phyloP scores from a whole-genome alignment of 2,113 vertebrate species.

The Chloebia gouldiae region DNA sequence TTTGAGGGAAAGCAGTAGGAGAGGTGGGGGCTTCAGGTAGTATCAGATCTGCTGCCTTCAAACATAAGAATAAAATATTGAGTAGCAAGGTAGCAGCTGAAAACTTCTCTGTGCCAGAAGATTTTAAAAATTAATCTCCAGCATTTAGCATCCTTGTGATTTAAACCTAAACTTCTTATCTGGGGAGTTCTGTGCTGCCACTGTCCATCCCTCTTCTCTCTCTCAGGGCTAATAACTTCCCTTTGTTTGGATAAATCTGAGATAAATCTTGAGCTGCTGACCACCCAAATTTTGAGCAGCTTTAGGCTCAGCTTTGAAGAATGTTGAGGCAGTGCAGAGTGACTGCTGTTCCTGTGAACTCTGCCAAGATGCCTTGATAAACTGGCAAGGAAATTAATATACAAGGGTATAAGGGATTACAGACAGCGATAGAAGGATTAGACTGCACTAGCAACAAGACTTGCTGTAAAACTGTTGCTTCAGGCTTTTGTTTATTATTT shows the following conservation, averaged over 20 bases:
- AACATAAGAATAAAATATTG: background rate
- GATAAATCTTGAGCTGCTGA: background rate
- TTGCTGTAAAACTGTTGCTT: slow-evolving; percentile 59
- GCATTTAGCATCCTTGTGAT: background rate
- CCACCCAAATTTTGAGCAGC: background rate
- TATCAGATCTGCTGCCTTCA: background rate
- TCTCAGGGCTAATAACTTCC: background rate
- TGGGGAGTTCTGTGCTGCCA: background rate
- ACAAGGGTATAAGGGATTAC: slow-evolving; percentile 45
- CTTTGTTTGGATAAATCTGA: background rate
- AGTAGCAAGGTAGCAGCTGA: background rate
- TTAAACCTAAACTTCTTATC: background rate
- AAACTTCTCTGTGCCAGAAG: background rate
- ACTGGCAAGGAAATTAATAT: slow-evolving; percentile 41
- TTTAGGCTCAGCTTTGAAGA: background rate
- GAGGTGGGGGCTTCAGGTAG: background rate
- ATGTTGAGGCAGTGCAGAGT: background rate
- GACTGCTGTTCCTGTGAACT: background rate
- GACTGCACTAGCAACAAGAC: slow-evolving; percentile 13
- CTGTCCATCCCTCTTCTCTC: background rate
- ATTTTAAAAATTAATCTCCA: background rate
- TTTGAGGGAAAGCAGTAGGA: background rate
- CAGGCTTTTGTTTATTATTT: slow-evolving; percentile 68
- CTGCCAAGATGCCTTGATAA: slow-evolving; percentile 28
- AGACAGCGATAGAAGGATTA: slow-evolving; percentile 55